Evolutionary conservation across 1,140 invertebrate species (phyloP).

Genomic region (Oncopeltus fasciatus): DNA sequence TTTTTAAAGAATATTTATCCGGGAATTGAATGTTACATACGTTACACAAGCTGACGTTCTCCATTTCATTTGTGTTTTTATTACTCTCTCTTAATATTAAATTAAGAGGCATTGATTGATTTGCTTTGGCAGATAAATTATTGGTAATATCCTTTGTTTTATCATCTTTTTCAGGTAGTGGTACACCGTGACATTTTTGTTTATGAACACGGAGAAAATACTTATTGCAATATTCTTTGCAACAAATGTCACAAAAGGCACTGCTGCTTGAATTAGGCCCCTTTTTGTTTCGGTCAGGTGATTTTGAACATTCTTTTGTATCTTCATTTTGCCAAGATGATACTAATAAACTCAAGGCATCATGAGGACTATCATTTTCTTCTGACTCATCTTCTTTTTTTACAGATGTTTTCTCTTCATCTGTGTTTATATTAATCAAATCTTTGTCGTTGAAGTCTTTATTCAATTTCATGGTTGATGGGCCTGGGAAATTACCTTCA

Average conservation of each 20-base stretch:
- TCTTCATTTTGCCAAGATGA: constrained; percentile 20
- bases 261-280: constrained; percentile 7
- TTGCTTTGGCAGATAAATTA: constrained; percentile 10
- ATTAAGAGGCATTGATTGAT: constrained; percentile 20
- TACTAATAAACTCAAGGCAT: constrained; percentile 9
- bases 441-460: constrained; percentile 1
- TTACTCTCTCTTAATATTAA: constrained; percentile 19
- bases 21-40: constrained; percentile 18
- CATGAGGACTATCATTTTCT: constrained; percentile 13
- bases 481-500: constrained; percentile 15
- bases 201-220: constrained; percentile 87
- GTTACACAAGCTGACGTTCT: constrained; percentile 12
- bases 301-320: constrained; percentile 15
- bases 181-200: constrained; percentile 60
- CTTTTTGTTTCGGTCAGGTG: constrained; percentile 19
- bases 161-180: constrained; percentile 39
- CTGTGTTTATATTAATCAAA: not conserved
- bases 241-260: constrained; percentile 82
- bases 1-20: constrained; percentile 17
- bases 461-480: constrained; percentile 8
- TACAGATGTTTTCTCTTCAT: constrained; percentile 16
- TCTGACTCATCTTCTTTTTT: constrained; percentile 21
- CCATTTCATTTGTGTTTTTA: constrained; percentile 11
- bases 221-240: constrained; percentile 90
- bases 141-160: constrained; percentile 27